These are phyloP conservation scores for Saturnia japonica DNA, from an alignment of 2,888 invertebrate genomes.

Conservation along the genomic window DNA sequence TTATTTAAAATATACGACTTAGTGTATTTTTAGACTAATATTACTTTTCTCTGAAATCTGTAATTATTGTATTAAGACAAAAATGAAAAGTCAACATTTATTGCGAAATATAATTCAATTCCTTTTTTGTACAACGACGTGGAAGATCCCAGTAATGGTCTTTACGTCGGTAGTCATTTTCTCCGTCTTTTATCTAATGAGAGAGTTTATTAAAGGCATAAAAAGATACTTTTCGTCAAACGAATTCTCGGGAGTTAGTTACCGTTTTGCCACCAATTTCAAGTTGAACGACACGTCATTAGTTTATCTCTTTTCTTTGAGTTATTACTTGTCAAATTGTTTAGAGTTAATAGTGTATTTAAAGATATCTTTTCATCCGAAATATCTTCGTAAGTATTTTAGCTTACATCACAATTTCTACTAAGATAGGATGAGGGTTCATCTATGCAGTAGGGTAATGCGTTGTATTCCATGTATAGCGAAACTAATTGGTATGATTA, in stretches of 20 bases:
- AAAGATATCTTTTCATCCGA: too few species aligned
- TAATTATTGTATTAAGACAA: constrained; percentile 12
- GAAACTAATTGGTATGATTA: too few species aligned
- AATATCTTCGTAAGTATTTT: too few species aligned
- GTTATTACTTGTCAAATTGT: not conserved
- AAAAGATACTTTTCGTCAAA: constrained; percentile 27
- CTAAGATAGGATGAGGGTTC: too few species aligned
- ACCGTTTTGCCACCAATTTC: constrained; percentile 18
- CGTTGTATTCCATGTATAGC: too few species aligned
- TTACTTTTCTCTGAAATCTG: too few species aligned
- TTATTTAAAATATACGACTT: not conserved
- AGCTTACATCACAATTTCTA: too few species aligned
- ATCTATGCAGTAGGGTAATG: too few species aligned
- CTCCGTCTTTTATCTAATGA: constrained; percentile 35
- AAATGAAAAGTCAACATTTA: constrained; percentile 27
- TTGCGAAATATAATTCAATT: constrained; percentile 32
- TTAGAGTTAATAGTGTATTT: not conserved
- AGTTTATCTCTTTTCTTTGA: not conserved
- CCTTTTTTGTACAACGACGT: constrained; percentile 28
- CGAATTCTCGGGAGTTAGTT: constrained; percentile 16
- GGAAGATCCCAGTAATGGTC: constrained; percentile 29
- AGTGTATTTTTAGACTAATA: not conserved
- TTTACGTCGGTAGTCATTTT: constrained; percentile 27
- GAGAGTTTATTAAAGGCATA: constrained; percentile 32
- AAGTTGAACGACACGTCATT: constrained; percentile 14